Evolutionary conservation across 1,140 invertebrate genomes (phyloP).

Genomic region (Eulimnadia texana): DNA sequence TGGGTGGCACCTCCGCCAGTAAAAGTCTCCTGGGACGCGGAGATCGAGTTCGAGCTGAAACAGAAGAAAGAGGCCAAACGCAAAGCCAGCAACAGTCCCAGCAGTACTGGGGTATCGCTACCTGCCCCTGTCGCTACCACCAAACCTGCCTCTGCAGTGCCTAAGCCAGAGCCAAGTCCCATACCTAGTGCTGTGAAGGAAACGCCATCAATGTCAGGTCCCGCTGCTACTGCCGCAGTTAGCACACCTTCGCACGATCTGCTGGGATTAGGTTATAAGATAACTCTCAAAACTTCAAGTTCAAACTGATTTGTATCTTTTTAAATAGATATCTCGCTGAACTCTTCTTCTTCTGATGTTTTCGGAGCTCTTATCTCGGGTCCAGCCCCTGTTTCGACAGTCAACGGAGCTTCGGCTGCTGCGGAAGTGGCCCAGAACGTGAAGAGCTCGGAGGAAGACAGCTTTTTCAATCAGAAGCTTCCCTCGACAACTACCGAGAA

Average conservation of each 20-base stretch:
- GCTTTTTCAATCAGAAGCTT: conserved; percentile 75
- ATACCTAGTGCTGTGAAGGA: conserved; percentile 7
- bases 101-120: conserved; percentile 32
- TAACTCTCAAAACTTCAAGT: no score
- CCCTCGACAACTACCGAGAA: conserved; percentile 52
- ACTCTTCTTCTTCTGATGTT: conserved; percentile 17
- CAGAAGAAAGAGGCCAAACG: conserved; percentile 52
- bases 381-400: conserved; percentile 17
- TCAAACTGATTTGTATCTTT: not conserved
- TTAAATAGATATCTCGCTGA: conserved; percentile 4
- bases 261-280: conserved; percentile 46
- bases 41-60: conserved; percentile 44
- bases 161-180: conserved; percentile 32
- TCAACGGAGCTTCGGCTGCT: conserved; percentile 17
- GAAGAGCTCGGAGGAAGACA: conserved; percentile 54
- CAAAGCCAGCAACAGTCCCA: conserved; percentile 47
- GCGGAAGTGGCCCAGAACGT: conserved; percentile 22
- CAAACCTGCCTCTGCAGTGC: conserved; percentile 30
- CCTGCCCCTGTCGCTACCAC: conserved; percentile 30
- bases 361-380: conserved; percentile 22
- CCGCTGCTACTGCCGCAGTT: conserved; percentile 8
- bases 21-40: conserved; percentile 70
- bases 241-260: conserved; percentile 36
- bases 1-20: conserved; percentile 78
- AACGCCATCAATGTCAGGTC: conserved; percentile 19